Base-by-base conservation (phyloP, 2,888 invertebrate genomes). In the Priapulus caudatus region DNA sequence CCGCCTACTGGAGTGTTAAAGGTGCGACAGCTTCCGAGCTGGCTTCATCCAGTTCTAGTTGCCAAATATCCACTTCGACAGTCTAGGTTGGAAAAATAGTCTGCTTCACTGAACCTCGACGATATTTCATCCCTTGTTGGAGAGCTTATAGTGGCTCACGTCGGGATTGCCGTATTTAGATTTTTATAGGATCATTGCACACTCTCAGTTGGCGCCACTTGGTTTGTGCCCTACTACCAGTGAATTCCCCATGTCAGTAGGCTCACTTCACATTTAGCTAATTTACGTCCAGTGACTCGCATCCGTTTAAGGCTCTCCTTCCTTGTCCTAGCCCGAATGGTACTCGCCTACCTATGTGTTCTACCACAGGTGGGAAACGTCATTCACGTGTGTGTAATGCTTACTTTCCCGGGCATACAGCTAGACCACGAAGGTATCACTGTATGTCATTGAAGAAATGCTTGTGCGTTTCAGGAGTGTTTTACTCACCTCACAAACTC, bases 121-220 rank as follows among this genome's bases (percentile, higher is more conserved):
- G 54, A 51, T n/a, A 59, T 54, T 49, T 60, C 58, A 23, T 60
- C 58, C 23, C 55, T 45, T 0, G 59, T 59, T 2, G 56, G 58
- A n/a, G 1, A 59, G 43, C 44, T 60, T 55, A 22, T 50, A 61
- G 45, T 61, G n/a, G 57, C 43, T 59, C 54, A 19, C 59, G 18
- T n/a, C 22, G n/a, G 19, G 44, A 61, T 54, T 19, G 53, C 54
- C 45, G 53, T 52, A 45, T 61, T 62, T 21, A 62, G 22, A 24
- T 52, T 23, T 10, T 18, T 18, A n/a, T n/a, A 18, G 15, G 61
- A 47, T 60, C 62, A 4, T 59, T n/a, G 33, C 58, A 62, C 4
- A 59, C n/a, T n/a, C n/a, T 33, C 10, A 33, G 10, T 10, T 52
- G 23, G 5, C n/a, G n/a, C 5, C 45, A 5, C 18, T 45, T 2